Base-by-base conservation (phyloP, 2,888 invertebrate genomes). In the Rhabditoides inermis region DNA sequence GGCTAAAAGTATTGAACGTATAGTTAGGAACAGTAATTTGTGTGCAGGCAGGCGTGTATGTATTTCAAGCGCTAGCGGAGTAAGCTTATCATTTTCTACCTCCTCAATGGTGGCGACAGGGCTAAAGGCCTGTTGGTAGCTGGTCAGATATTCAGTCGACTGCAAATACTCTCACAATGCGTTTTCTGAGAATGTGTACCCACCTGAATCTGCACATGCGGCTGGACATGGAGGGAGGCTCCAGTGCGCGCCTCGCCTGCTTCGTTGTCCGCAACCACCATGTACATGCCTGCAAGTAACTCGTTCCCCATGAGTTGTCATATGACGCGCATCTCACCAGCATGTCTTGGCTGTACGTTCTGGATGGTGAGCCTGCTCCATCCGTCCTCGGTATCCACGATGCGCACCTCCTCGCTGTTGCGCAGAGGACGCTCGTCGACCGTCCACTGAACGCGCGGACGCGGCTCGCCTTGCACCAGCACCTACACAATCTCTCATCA, bases 221-320 rank as follows among this genome's bases (percentile, higher is more conserved):
- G 57, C 39, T 60, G 56, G 20, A 85, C 84, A 28, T 85, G 85
- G 27, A 88, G 78, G 64, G 86, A 85, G 10, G 86, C 85, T 69
- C 87, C 86, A 67, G 87, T 87, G 76, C 87, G 87, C 15, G 90
- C 90, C 20, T 87, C 85, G 32, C 95, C 95, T 37, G 90, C 83
- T 72, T 88, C 88, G 76, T 95, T 95, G 1, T 88, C 87, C 30
- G 88, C 88, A 15, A 86, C 84, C 27, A 87, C 86, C 77, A 84
- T 85, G 74, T 88, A 89, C 58, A 83, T 80, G 12, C 88, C 88
- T 35, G 84, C 84, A 7, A 32, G 32, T 10, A 7, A 32, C 10
- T 84, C 83, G 49, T 86, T 85, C 35, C 86, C 80, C 39, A 86
- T 77, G 1, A 86, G 85, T 69, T 51, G 36, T n/a, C n/a, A n/a